phyloP scores from a whole-genome alignment of 2,888 invertebrate genomes.

The Nephrotoma flavescens region DNA sequence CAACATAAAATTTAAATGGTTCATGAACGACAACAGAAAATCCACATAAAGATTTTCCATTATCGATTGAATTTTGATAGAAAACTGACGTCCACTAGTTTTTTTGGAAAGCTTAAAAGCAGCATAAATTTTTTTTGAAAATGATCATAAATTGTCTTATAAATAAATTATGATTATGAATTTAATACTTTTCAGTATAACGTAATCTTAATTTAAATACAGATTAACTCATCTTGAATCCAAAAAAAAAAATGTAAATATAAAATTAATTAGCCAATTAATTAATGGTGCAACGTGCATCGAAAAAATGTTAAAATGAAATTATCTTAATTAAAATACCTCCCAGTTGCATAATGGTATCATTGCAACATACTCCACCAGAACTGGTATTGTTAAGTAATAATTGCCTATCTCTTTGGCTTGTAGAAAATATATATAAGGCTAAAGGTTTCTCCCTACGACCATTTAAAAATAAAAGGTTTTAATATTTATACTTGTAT shows the following conservation, averaged over 20 bases:
- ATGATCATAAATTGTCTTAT: no score
- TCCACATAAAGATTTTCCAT: neutral
- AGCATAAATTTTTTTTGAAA: neutral
- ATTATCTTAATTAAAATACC: constrained; percentile 28
- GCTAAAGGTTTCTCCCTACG: constrained; percentile 78
- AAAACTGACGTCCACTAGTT: neutral
- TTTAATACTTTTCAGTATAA: no score
- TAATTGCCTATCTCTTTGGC: constrained; percentile 39
- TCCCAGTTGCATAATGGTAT: constrained; percentile 68
- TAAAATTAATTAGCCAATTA: neutral
- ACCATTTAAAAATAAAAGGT: neutral
- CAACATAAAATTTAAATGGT: no score
- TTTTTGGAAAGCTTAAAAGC: neutral
- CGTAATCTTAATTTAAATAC: no score
- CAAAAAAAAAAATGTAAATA: neutral
- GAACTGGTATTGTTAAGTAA: constrained; percentile 58
- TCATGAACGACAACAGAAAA: neutral
- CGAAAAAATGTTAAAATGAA: neutral
- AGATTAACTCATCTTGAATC: neutral
- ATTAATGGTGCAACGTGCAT: neutral
- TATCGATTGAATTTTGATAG: neutral
- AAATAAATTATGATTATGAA: no score
- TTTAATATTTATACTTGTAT: neutral
- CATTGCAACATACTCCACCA: constrained; percentile 74
- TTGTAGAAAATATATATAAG: constrained; percentile 69